Evolutionary conservation across 2,113 vertebrate species (phyloP).

Genomic region (Apteryx mantelli): DNA sequence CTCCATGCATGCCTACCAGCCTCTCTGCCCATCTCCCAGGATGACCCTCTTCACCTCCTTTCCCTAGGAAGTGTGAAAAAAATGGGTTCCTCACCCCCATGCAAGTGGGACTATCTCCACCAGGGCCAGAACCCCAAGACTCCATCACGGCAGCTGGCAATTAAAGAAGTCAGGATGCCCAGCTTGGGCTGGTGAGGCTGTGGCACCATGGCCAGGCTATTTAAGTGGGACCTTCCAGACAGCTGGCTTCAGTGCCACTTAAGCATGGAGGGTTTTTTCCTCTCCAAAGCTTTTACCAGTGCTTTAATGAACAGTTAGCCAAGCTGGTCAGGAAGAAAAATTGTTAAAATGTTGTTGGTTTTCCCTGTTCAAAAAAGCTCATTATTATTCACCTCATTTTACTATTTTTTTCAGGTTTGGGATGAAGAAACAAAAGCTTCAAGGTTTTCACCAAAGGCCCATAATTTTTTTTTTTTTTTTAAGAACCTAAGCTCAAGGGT

Average conservation of each 20-base stretch:
- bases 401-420: slow-evolving; percentile 1
- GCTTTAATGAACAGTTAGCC: not conserved
- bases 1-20: not conserved
- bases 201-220: not conserved
- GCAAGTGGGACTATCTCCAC: not conserved
- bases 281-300: not conserved
- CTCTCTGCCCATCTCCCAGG: not conserved
- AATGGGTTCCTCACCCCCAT: not conserved
- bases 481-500: not conserved
- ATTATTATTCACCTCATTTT: not conserved
- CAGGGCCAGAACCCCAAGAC: not conserved
- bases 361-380: not conserved
- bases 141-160: not conserved
- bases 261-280: not conserved
- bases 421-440: not conserved
- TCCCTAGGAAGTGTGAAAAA: not conserved
- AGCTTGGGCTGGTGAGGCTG: not conserved
- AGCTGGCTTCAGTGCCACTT: not conserved
- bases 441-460: not conserved
- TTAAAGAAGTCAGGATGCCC: not conserved
- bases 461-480: not conserved
- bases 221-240: not conserved
- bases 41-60: not conserved
- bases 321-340: not conserved
- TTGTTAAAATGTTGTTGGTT: not conserved